A percentile compares a stretch with the other conserved stretches of the same genome.
Conservation (phyloP, 92 coral and sea anemone species). For the Parazoanthus darwini region DNA sequence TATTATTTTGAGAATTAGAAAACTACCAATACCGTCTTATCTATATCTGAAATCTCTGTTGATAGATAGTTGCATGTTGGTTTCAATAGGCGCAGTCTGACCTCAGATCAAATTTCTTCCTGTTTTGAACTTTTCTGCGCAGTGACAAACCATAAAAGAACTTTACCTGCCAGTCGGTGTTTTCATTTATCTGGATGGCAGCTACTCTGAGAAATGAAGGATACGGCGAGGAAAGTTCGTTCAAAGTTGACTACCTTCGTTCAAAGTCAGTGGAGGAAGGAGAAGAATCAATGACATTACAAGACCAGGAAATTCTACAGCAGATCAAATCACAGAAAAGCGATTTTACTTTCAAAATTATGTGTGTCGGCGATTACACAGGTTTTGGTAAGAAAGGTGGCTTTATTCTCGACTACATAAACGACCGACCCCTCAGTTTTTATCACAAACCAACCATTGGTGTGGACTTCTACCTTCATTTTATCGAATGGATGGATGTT, state of each 20-base stretch:
- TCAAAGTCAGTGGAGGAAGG: slow-evolving; percentile 35
- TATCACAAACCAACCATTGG: slow-evolving; percentile 92
- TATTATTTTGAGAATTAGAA: no score
- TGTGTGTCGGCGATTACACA: slow-evolving; percentile 90
- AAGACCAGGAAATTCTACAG: slow-evolving; percentile 77
- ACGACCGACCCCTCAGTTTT: slow-evolving; percentile 79
- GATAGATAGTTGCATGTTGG: slow-evolving; percentile 5
- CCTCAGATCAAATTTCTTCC: slow-evolving; percentile 42
- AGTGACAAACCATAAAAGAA: background rate
- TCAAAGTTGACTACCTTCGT: slow-evolving; percentile 22
- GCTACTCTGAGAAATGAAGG: slow-evolving; percentile 29
- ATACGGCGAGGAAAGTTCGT: slow-evolving; percentile 31
- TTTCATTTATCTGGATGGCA: slow-evolving; percentile 7
- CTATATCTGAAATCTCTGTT: slow-evolving; percentile 1
- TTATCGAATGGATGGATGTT: slow-evolving; percentile 69
- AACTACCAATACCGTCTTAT: background rate
- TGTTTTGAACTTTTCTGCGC: slow-evolving; percentile 16
- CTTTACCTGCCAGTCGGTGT: background rate
- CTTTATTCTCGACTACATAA: slow-evolving; percentile 80
- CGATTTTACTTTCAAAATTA: slow-evolving; percentile 83
- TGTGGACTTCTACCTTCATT: slow-evolving; percentile 83
- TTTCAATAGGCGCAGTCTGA: slow-evolving; percentile 38
- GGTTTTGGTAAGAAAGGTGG: slow-evolving; percentile 94
- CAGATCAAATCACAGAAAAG: slow-evolving; percentile 76
- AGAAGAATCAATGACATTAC: slow-evolving; percentile 56